phyloP scores from a whole-genome alignment of 2,797 vertebrate species.

The Pantherophis alleghaniensis region DNA sequence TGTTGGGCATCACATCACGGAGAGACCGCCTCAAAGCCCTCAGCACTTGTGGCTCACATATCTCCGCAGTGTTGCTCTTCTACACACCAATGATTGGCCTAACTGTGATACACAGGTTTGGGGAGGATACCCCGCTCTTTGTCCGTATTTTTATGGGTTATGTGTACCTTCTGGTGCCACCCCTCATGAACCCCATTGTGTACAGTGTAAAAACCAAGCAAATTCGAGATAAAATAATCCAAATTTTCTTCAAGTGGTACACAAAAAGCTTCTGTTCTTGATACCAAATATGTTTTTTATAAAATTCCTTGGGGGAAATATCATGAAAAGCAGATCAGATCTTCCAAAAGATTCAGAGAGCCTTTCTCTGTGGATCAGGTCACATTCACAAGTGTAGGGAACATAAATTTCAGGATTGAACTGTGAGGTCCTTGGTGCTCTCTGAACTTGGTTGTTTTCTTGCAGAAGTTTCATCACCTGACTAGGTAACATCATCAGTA shows the following conservation, averaged over 20 bases:
- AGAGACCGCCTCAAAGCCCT: conserved; percentile 65
- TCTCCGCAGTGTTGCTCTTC: conserved; percentile 63
- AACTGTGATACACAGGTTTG: conserved; percentile 69
- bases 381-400: no score
- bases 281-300: not conserved
- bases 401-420: no score
- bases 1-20: conserved; percentile 51
- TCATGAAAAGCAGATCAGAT: not conserved
- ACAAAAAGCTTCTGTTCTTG: not conserved
- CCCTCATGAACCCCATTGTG: conserved; percentile 64
- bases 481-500: no score
- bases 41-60: conserved; percentile 69
- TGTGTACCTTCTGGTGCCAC: conserved; percentile 59
- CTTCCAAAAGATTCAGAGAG: not conserved
- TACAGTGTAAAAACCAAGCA: conserved; percentile 69
- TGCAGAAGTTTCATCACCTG: no score
- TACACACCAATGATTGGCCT: conserved; percentile 67
- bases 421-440: no score
- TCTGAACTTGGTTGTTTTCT: no score
- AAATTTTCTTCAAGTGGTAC: not conserved
- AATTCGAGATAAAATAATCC: conserved; percentile 30
- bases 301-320: not conserved
- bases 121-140: conserved; percentile 38
- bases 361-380: not conserved
- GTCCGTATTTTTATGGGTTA: conserved; percentile 59